Evolutionary conservation across 2,797 vertebrate species (phyloP).

Genomic region (Allobates femoralis): DNA sequence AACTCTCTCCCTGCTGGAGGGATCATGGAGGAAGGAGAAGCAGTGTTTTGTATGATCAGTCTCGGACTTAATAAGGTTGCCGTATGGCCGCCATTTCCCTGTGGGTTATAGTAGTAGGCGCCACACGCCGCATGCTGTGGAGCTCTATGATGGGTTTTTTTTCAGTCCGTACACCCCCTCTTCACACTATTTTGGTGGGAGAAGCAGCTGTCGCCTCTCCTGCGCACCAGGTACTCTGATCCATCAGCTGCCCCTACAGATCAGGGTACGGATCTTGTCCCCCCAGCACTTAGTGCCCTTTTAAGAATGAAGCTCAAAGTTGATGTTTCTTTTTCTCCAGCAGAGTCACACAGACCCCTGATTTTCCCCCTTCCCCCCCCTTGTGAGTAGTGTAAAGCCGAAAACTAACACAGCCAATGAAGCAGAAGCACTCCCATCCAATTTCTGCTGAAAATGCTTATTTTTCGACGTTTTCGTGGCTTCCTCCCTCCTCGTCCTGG

Average conservation of each 20-base stretch:
- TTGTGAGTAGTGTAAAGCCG: background rate
- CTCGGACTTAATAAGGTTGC: no score
- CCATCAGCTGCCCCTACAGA: background rate
- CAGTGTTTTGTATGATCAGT: background rate
- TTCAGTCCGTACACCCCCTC: background rate
- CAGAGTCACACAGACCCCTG: background rate
- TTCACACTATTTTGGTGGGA: background rate
- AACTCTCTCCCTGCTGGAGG: slow-evolving; percentile 25
- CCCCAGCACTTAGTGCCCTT: no score
- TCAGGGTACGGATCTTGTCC: no score
- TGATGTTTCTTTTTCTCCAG: background rate
- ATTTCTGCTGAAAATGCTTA: slow-evolving; percentile 45
- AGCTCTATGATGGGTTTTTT: no score
- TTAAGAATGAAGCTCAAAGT: background rate
- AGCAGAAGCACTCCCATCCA: background rate
- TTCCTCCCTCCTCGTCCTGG: background rate
- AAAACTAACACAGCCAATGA: background rate
- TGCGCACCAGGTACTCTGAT: background rate
- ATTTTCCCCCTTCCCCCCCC: background rate
- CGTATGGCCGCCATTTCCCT: background rate
- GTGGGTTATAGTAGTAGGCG: no score
- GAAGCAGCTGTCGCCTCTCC: background rate
- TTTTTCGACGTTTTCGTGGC: slow-evolving; percentile 40
- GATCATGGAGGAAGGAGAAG: no score
- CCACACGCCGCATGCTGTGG: no score